A percentile compares a stretch with the other conserved stretches of the same genome.
Conservation (phyloP, 2,888 invertebrate species). For the Leptinotarsa tumamoca region DNA sequence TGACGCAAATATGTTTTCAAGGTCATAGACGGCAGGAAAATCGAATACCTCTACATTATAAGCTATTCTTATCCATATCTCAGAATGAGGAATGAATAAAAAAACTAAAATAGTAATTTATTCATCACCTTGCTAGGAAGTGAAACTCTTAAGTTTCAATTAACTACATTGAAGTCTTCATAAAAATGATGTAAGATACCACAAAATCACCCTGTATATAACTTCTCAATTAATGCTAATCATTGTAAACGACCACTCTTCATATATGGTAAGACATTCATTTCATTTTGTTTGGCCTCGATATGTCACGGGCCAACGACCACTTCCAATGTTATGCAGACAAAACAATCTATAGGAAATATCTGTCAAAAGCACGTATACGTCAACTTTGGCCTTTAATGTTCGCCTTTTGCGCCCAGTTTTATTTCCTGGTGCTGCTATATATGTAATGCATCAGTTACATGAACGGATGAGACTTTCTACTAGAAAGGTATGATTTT, state of each 20-base stretch:
- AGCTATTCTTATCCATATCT: too few relatives aligned
- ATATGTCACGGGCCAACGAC: constrained; percentile 63
- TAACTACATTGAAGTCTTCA: too few relatives aligned
- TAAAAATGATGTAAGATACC: neutral
- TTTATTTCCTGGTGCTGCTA: constrained; percentile 38
- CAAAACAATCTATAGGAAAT: constrained; percentile 56
- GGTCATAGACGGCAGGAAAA: too few relatives aligned
- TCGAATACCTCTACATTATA: too few relatives aligned
- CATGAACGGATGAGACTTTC: constrained; percentile 13
- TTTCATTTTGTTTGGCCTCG: constrained; percentile 56
- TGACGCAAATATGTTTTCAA: too few relatives aligned
- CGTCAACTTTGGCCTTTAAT: constrained; percentile 47
- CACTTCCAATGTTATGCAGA: constrained; percentile 60
- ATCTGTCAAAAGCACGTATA: constrained; percentile 49
- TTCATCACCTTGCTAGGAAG: too few relatives aligned
- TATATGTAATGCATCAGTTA: constrained; percentile 12
- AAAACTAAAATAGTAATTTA: too few relatives aligned
- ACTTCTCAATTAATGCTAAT: constrained; percentile 25
- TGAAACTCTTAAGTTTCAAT: too few relatives aligned
- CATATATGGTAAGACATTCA: constrained; percentile 37
- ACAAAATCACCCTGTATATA: neutral
- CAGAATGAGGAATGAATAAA: too few relatives aligned
- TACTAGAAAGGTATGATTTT: constrained; percentile 4
- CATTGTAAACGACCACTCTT: constrained; percentile 34
- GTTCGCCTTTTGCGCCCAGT: constrained; percentile 33